Conservation (phyloP, 1,140 invertebrate species). For the Aradophagus sp. region DNA sequence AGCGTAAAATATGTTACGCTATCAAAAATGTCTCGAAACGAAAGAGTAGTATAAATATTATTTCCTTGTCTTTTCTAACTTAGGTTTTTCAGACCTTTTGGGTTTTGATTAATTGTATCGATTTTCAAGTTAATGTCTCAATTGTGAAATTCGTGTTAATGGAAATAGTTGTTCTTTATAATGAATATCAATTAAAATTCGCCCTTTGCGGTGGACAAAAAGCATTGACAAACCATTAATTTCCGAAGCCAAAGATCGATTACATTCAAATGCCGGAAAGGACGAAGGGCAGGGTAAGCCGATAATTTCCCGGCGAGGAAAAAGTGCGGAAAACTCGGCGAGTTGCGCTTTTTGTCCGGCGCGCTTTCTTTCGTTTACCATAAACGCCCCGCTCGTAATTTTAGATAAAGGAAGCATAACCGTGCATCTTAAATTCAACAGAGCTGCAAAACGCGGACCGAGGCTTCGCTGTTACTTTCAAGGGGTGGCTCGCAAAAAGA, state of each 20-base stretch:
- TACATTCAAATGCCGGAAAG: conserved; percentile 47
- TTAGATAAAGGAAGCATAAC: conserved; percentile 63
- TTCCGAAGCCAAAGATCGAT: conserved; percentile 41
- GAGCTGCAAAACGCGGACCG: conserved; percentile 23
- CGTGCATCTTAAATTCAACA: conserved; percentile 60
- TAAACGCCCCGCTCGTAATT: conserved; percentile 64
- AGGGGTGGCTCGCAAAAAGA: no score
- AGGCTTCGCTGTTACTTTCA: conserved; percentile 2
- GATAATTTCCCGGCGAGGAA: conserved; percentile 51
- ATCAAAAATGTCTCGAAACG: no score
- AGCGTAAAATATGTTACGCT: no score
- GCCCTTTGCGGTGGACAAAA: conserved; percentile 10
- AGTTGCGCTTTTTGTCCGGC: conserved; percentile 28
- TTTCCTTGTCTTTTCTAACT: no score
- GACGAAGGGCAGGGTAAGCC: conserved; percentile 32
- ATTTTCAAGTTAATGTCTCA: neutral
- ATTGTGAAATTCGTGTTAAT: neutral
- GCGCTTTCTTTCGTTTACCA: conserved; percentile 42
- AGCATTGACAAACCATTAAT: conserved; percentile 51
- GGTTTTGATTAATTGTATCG: no score
- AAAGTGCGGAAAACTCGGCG: conserved; percentile 45
- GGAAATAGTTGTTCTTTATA: conserved; percentile 3
- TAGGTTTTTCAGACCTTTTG: no score
- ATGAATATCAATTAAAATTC: conserved; percentile 35
- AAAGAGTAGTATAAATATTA: no score